Evolutionary conservation across 2,888 invertebrate genomes (phyloP).

Genomic region (Cotesia congregata): DNA sequence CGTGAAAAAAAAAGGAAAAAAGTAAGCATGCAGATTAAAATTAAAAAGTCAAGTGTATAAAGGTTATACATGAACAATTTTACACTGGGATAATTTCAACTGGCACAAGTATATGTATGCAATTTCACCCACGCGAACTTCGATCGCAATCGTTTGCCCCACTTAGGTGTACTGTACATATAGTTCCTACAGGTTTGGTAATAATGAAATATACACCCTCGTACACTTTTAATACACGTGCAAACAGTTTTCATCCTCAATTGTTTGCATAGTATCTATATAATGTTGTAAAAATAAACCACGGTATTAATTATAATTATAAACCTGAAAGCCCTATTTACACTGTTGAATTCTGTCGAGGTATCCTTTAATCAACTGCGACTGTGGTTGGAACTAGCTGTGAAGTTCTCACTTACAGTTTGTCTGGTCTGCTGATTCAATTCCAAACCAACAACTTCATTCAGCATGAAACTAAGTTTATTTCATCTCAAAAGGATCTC

Average conservation of each 20-base stretch:
- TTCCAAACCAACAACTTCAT: constrained; percentile 33
- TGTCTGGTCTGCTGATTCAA: constrained; percentile 34
- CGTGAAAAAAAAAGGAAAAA: neutral
- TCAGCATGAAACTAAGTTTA: constrained; percentile 23
- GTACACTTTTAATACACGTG: neutral
- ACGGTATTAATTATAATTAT: neutral
- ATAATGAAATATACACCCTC: constrained; percentile 5
- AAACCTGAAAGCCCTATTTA: neutral
- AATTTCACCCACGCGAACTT: constrained; percentile 27
- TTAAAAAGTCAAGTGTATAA: constrained; percentile 28
- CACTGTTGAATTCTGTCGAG: constrained; percentile 21
- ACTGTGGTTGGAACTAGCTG: constrained; percentile 8
- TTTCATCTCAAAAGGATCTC: constrained; percentile 30
- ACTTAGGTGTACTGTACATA: neutral
- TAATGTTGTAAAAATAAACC: neutral
- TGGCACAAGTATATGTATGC: constrained; percentile 4
- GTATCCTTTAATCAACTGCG: constrained; percentile 29
- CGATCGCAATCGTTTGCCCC: constrained; percentile 20
- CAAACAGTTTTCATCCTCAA: neutral
- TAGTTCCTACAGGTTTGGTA: constrained; percentile 5
- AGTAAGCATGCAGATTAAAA: neutral
- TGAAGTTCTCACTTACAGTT: constrained; percentile 21
- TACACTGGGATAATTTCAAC: constrained; percentile 27
- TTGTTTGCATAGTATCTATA: neutral
- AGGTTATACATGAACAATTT: constrained; percentile 33